Conservation (phyloP, 2,113 vertebrate genomes). For the Setophaga coronata region DNA sequence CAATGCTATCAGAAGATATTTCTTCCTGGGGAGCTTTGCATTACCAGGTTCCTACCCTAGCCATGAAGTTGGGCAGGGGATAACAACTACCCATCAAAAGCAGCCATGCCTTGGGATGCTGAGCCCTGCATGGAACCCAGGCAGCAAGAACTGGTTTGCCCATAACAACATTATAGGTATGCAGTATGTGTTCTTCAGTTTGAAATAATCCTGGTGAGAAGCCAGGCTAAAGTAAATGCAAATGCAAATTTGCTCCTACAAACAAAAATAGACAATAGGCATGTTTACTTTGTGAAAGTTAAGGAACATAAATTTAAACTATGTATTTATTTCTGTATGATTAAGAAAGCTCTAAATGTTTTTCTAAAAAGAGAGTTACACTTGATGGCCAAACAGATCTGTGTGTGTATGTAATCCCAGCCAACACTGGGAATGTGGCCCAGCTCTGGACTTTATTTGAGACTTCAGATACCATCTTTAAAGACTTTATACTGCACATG, state of each 20-base stretch:
- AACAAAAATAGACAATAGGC: fast-evolving
- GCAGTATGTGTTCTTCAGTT: background rate
- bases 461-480: background rate
- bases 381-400: background rate
- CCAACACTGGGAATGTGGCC: background rate
- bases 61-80: background rate
- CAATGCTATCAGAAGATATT: background rate
- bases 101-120: background rate
- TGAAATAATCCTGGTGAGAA: background rate
- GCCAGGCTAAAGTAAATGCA: background rate
- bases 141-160: background rate
- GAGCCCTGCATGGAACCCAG: background rate
- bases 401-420: background rate
- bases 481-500: background rate
- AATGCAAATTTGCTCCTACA: background rate
- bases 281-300: background rate
- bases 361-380: background rate
- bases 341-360: background rate
- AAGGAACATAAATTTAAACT: background rate
- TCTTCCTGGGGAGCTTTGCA: background rate
- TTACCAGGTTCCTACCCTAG: background rate
- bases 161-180: background rate
- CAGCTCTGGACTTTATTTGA: background rate
- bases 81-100: background rate
- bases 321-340: background rate